Evolutionary conservation across 2,888 invertebrate genomes (phyloP), one percentile per base, ranked within the genome.

Genomic region (Bunonema sp.): DNA sequence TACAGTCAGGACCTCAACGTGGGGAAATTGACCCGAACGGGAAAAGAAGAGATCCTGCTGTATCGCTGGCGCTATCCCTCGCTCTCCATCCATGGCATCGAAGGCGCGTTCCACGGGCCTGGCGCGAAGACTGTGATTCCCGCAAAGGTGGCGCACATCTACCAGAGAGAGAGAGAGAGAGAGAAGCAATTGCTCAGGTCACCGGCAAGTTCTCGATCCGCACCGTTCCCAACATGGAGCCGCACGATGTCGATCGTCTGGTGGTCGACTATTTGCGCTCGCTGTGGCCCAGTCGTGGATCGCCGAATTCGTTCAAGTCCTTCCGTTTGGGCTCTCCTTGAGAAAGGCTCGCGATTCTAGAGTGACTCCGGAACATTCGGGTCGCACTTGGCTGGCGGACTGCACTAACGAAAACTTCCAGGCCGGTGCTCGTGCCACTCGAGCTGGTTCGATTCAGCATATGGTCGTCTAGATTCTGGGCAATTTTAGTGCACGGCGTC

Each of bases 121-220:
- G 93, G 93, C 12, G 80, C 82, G 18, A 93, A 93, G 70, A 93
- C 93, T 2, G 54, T 55, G 20, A 57, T 57, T 35, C 51, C 52
- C 4, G 47, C 51, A 12, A 57, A 54, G 44, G 57, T 57, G 8
- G 16, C 30, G 10, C 16, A 34, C 7, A 5, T 12, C 5, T 20
- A 18, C 18, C 34, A 7, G 10, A 36, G n/a, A 22, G 22, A 8
- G 15, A n/a, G 5, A 18, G n/a, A 12, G 20, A 10, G 1, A 26
- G 12, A 26, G 12, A 26, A 26, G 12, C 12, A 26, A 12, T 10
- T 29, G 30, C 80, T 34, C 84, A 85, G 72, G 89, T 93, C 0
- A 81, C 79, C 60, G 93, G 91, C 19, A 97, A 97, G 72, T 97
- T 97, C 74, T 91, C 91, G 0, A 81, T 97, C 52, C 79, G 97